phyloP scores from a whole-genome alignment of 1,140 invertebrate genomes.

The fruit fly (Drosophila melanogaster) region Release_6_plus_ISO1_MT NT_037436.4:14188001-14188500 shows the following conservation, averaged over 20 bases:
- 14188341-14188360: conserved; percentile 96
- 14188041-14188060: conserved; percentile 98
- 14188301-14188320: conserved; percentile 37
- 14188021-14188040: conserved; percentile 98
- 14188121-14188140: conserved; percentile 97
- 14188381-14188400: conserved; percentile 98
- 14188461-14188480: conserved; percentile 98
- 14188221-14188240: conserved; percentile 95
- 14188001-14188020: conserved; percentile 98
- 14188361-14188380: conserved; percentile 98
- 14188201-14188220: conserved; percentile 97
- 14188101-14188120: conserved; percentile 97
- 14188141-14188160: conserved; percentile 98
- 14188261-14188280: conserved; percentile 65
- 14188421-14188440: conserved; percentile 97
- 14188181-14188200: conserved; percentile 96
- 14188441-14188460: conserved; percentile 98
- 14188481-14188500: conserved; percentile 99
- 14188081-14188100: conserved; percentile 97
- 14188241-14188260: conserved; percentile 93
- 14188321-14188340: conserved; percentile 97
- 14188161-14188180: conserved; percentile 97
- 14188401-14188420: conserved; percentile 96
- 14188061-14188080: conserved; percentile 96
- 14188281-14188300: no score